Evolutionary conservation across 2,797 vertebrate species (phyloP).

Genomic region (Takifugu rubripes): DNA sequence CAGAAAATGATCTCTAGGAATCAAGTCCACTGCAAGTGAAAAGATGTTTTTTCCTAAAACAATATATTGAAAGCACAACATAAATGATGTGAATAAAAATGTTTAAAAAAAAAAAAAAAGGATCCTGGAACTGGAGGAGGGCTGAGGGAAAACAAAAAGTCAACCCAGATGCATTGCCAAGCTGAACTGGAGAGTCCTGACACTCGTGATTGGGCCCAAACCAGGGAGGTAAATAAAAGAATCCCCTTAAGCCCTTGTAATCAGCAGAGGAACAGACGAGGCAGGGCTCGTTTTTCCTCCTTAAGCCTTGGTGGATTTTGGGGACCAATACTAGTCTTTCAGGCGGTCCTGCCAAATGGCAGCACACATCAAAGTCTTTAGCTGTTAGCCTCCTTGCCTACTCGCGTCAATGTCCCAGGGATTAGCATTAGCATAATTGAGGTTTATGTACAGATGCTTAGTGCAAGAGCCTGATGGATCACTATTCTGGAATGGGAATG

Average conservation of each 20-base stretch:
- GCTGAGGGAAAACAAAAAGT: slow-evolving; percentile 43
- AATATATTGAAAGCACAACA: too few relatives aligned
- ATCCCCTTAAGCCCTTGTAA: slow-evolving; percentile 73
- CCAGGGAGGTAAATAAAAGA: slow-evolving; percentile 71
- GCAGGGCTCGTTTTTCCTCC: slow-evolving; percentile 58
- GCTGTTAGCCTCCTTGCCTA: slow-evolving; percentile 72
- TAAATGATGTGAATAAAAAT: too few relatives aligned
- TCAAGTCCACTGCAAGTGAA: slow-evolving; percentile 2
- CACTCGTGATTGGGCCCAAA: slow-evolving; percentile 66
- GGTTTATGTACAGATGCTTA: slow-evolving; percentile 79
- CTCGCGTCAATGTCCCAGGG: slow-evolving; percentile 72
- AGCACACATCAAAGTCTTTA: slow-evolving; percentile 76
- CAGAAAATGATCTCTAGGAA: slow-evolving; percentile 5
- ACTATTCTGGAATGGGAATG: slow-evolving; percentile 66
- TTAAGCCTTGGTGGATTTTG: slow-evolving; percentile 71
- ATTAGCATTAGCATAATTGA: slow-evolving; percentile 82
- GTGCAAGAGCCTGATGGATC: slow-evolving; percentile 73
- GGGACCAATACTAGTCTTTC: slow-evolving; percentile 65
- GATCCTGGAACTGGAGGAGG: slow-evolving; percentile 36
- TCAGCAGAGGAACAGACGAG: slow-evolving; percentile 73
- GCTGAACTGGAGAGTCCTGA: slow-evolving; percentile 55
- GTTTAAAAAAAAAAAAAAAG: too few relatives aligned
- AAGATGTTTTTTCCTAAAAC: too few relatives aligned
- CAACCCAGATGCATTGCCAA: slow-evolving; percentile 52
- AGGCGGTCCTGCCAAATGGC: slow-evolving; percentile 61